Evolutionary conservation across 2,888 invertebrate species (phyloP).

Genomic region (Lutraria lutraria): DNA sequence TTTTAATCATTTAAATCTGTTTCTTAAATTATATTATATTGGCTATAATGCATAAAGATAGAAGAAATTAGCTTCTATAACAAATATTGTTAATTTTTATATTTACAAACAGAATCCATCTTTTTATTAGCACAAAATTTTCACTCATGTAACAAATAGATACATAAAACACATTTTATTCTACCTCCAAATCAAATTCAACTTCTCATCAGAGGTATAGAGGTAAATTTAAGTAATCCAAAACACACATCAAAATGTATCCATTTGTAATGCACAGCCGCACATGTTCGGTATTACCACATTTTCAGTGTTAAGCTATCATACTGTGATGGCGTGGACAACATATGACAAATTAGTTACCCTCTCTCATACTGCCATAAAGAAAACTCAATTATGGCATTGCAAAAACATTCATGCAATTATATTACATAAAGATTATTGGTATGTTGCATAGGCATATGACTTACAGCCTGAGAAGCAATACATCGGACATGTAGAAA

Average conservation of each 20-base stretch:
- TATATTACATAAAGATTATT: conserved; percentile 12
- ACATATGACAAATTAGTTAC: background rate
- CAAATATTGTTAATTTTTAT: no score
- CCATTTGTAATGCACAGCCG: background rate
- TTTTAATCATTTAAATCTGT: no score
- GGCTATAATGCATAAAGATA: no score
- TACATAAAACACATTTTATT: background rate
- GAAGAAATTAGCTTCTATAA: no score
- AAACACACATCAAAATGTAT: background rate
- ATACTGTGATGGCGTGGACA: background rate
- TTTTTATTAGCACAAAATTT: background rate
- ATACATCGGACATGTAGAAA: background rate
- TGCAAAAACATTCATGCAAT: background rate
- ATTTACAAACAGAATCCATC: no score
- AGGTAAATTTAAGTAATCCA: background rate
- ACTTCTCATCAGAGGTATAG: background rate
- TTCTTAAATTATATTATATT: no score
- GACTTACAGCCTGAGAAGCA: background rate
- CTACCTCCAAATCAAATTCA: no score
- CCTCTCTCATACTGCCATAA: background rate
- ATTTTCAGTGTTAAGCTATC: background rate
- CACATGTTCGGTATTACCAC: background rate
- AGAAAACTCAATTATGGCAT: background rate
- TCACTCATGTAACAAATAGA: background rate
- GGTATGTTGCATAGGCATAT: background rate